Evolutionary conservation across 1,140 invertebrate species (phyloP).

Genomic region (Sycophaga agraensis): DNA sequence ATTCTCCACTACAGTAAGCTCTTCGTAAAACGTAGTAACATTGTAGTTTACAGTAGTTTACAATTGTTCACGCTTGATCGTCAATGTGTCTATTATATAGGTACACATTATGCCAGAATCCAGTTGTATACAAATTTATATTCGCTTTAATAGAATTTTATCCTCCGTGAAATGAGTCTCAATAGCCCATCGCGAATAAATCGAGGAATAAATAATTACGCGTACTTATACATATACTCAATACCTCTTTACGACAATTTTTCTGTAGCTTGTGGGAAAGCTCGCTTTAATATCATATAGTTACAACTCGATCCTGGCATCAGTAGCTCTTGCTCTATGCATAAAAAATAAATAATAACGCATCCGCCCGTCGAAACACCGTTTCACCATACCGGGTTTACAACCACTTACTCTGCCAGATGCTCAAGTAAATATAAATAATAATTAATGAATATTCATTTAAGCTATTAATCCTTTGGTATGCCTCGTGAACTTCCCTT

Average conservation of each 20-base stretch:
- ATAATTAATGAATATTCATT: slow-evolving; percentile 43
- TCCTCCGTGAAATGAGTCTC: no score
- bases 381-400: slow-evolving; percentile 36
- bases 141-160: neutral
- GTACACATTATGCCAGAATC: slow-evolving; percentile 50
- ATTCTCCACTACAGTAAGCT: slow-evolving; percentile 59
- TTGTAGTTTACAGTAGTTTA: slow-evolving; percentile 60
- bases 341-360: slow-evolving; percentile 32
- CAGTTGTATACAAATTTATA: slow-evolving; percentile 31
- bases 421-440: slow-evolving; percentile 43
- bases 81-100: slow-evolving; percentile 51
- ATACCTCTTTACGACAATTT: no score
- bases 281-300: neutral
- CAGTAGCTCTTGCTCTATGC: slow-evolving; percentile 25
- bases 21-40: slow-evolving; percentile 60
- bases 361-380: neutral
- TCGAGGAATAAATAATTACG: no score
- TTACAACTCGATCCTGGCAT: slow-evolving; percentile 26
- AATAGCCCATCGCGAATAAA: no score
- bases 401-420: slow-evolving; percentile 39
- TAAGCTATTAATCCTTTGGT: slow-evolving; percentile 40
- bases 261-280: no score
- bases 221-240: no score
- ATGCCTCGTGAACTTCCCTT: slow-evolving; percentile 38
- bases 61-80: slow-evolving; percentile 50